Evolutionary conservation across 1,140 invertebrate species (phyloP).

Genomic region (Schlechtendalia chinensis): DNA sequence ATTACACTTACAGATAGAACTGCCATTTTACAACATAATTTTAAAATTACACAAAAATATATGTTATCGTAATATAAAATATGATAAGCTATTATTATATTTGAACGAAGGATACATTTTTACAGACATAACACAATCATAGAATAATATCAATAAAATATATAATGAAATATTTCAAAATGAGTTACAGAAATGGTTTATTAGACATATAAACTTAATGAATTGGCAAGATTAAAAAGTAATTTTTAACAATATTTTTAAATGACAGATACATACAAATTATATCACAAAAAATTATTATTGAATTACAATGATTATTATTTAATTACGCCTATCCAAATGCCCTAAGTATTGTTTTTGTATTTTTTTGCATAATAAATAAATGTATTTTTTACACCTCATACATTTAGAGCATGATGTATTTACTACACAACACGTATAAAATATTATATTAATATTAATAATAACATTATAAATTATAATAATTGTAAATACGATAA

Average conservation of each 20-base stretch:
- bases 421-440: neutral
- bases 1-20: no score
- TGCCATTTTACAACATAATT: no score
- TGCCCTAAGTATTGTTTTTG: neutral
- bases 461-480: conserved; percentile 25
- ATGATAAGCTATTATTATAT: conserved; percentile 4
- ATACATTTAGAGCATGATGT: neutral
- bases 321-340: neutral
- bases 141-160: neutral
- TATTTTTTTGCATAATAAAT: neutral
- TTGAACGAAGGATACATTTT: neutral
- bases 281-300: conserved; percentile 36
- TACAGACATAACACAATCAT: neutral
- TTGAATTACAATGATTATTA: neutral
- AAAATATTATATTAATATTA: conserved; percentile 33
- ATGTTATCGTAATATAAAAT: no score
- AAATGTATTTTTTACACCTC: neutral
- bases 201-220: conserved; percentile 13
- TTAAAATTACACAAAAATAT: no score
- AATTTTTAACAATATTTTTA: conserved; percentile 14
- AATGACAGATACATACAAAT: conserved; percentile 27
- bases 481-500: conserved; percentile 39
- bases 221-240: conserved; percentile 44
- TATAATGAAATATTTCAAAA: neutral
- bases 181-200: conserved; percentile 2